Conservation (phyloP, 2,797 vertebrate species). For the Melanotaenia pygmaea region DNA sequence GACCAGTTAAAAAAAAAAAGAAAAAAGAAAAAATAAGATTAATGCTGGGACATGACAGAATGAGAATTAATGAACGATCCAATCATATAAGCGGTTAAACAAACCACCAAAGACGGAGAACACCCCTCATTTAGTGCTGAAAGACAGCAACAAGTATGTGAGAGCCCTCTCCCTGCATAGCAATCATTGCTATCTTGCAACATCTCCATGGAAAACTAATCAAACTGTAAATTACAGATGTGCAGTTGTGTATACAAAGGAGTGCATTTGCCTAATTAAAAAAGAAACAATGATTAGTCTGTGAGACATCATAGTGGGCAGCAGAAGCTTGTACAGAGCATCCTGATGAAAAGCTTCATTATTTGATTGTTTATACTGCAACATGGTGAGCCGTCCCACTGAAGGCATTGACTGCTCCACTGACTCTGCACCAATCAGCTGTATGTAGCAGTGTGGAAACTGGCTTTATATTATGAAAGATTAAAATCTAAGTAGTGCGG, state of each 20-base stretch:
- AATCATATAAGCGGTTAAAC: constrained; percentile 70
- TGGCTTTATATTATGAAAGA: constrained; percentile 73
- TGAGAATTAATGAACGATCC: constrained; percentile 68
- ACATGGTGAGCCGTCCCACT: constrained; percentile 25
- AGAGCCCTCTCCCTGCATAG: constrained; percentile 36
- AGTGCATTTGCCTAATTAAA: constrained; percentile 49
- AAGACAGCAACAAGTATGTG: constrained; percentile 62
- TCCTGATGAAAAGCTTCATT: constrained; percentile 48
- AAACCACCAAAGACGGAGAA: constrained; percentile 64
- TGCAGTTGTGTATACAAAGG: constrained; percentile 39
- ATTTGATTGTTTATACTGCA: constrained; percentile 41
- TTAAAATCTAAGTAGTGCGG: constrained; percentile 66
- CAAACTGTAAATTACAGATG: constrained; percentile 53
- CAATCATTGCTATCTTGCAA: constrained; percentile 48
- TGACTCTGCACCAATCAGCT: constrained; percentile 59
- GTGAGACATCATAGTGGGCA: constrained; percentile 24
- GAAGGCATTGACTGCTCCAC: constrained; percentile 20
- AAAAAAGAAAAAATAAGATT: constrained; percentile 40
- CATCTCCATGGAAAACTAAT: constrained; percentile 62
- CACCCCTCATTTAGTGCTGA: constrained; percentile 55
- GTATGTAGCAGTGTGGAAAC: constrained; percentile 59
- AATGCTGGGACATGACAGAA: constrained; percentile 63
- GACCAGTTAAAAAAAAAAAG: constrained; percentile 40
- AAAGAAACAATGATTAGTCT: constrained; percentile 49
- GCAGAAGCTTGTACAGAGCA: constrained; percentile 19